A percentile compares a stretch with the other conserved stretches of the same genome.
Evolutionary conservation across 2,888 invertebrate genomes (phyloP).

Genomic region (Clitarchus hookeri): DNA sequence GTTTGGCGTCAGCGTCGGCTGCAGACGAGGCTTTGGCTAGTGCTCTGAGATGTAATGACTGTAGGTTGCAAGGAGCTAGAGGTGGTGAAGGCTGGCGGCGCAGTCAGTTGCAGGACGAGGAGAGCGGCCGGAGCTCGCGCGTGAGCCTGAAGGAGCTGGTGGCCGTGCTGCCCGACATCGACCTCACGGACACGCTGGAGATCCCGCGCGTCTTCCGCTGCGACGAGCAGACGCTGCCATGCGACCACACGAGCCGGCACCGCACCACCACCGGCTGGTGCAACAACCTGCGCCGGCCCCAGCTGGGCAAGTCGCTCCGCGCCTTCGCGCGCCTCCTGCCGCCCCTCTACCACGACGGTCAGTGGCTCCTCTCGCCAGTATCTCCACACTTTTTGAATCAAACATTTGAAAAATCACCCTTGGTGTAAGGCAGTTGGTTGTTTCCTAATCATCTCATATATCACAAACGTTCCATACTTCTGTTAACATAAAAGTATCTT

Average conservation of each 20-base stretch:
- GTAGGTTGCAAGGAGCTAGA: no score
- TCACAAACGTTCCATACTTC: no score
- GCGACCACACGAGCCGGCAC: conserved; percentile 56
- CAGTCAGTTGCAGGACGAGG: conserved; percentile 51
- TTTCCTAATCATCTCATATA: no score
- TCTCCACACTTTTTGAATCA: no score
- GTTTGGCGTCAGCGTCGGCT: no score
- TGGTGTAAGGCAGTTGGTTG: no score
- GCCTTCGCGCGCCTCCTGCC: conserved; percentile 54
- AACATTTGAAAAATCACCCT: no score
- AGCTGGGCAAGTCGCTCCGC: conserved; percentile 54
- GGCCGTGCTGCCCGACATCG: conserved; percentile 54
- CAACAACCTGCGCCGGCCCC: conserved; percentile 56
- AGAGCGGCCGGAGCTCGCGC: conserved; percentile 46
- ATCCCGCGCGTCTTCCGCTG: conserved; percentile 54
- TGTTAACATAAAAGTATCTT: no score
- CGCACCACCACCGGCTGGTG: conserved; percentile 57
- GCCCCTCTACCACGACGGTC: conserved; percentile 55
- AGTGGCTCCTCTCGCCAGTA: conserved; percentile 21
- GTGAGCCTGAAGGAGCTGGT: conserved; percentile 53
- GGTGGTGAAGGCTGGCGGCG: no score
- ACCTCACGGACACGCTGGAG: conserved; percentile 53
- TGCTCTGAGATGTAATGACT: no score
- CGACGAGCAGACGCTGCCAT: conserved; percentile 55
- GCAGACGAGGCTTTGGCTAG: no score